Base-by-base conservation (phyloP, 2,888 invertebrate species). In the Furcula furcula region DNA sequence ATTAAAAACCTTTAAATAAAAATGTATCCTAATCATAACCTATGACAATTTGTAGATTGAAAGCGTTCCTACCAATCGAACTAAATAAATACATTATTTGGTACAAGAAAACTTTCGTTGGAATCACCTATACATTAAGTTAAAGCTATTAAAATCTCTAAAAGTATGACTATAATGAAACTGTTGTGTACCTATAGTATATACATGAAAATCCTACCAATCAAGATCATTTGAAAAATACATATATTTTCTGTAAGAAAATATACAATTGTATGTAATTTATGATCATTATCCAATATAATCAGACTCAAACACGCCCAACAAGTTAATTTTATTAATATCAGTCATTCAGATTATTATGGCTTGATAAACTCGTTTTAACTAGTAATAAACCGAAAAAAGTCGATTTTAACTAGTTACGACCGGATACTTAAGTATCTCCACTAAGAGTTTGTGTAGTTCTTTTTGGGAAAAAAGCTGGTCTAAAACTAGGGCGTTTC, bases 21-120 rank as follows among this genome's bases (percentile, higher is more conserved):
- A 62, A 30, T 50, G 44, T 61, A 52, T 36, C 45, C 65, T 75
- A 66, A 60, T 55, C 45, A 60, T 69, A 75, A 72, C 70, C 76
- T 82, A 82, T 66, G 69, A 84, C 78, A 84, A 76, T 83, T 81
- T 82, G 79, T 80, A 70, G 67, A 40, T 43, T 67, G 79, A 81
- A 87, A 86, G 80, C 71, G 75, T 69, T 62, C 49, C 51, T 71
- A 86, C 85, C 87, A 87, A 85, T 81, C 76, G 67, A 54, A 76
- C 74, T 74, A 81, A 80, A 76, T 70, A 74, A 84, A 83, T 84
- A 83, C 81, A 86, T 70, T 84, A 80, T 88, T 88, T 85, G 87
- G 86, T 84, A 83, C 70, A 81, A 76, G 54, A 73, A 67, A 86
- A 79, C 83, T 83, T 86, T 73, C 79, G 69, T 62, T 31, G 16